Base-by-base conservation (phyloP, 53 echinoderm and acorn worm species). In the Luidia sarsii region DNA sequence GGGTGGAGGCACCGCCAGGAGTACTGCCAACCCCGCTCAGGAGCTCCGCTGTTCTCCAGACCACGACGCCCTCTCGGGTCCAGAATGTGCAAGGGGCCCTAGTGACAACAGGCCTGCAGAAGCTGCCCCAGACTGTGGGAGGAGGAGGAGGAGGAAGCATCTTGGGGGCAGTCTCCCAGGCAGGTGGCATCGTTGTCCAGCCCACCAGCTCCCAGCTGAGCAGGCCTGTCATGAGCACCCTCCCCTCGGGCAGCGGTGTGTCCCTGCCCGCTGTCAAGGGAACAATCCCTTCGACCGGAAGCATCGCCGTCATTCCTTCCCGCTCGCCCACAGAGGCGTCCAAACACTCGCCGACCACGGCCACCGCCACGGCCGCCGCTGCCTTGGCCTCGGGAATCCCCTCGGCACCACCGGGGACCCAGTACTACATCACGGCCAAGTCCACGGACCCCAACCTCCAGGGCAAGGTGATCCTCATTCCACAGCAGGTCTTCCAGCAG, bases 381-480 rank as follows among this genome's bases (percentile, higher is more conserved):
- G n/a, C n/a, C n/a, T n/a, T n/a, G n/a, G 39, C 87, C 32, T 82
- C 90, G 0, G 48, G 80, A 13, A 67, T 90, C 19, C 86, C 90
- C 33, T 81, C 86, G 28, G 82, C 92, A 0, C 92, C 92, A 5
- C 85, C 95, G 3, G 97, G 97, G 48, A 93, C 97, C 38, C 97
- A 97, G 54, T 97, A 97, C 74, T 97, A 92, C 65, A 90, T 97
- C 64, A 92, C 97, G 0, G 97, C 97, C 20, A 97, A 93, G 50
- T 97, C 97, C 50, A 89, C 97, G 10, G 97, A 97, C 56, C 93
- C 93, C 64, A 97, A 97, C 68, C 85, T 97, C 7, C 93, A 97
- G 70, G 97, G 97, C 27, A 97, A 97, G 54, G 90, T 97, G 20
- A 97, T 97, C 9, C 83, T 97, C 25, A 97, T 97, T 20, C 97